phyloP scores from a whole-genome alignment of 2,888 invertebrate genomes.

The Ornithoptera priamus region DNA sequence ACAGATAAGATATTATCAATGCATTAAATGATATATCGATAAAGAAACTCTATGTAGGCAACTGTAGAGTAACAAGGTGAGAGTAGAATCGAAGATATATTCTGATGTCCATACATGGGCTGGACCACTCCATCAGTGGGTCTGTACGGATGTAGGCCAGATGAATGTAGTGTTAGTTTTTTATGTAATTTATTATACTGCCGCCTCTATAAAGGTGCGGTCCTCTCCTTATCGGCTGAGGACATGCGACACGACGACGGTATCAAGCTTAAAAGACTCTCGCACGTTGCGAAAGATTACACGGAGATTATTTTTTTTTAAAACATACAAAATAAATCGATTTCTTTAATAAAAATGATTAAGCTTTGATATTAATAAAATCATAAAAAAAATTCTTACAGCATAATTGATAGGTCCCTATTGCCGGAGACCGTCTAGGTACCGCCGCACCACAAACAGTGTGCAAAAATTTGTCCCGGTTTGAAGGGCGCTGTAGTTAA shows the following conservation, averaged over 20 bases:
- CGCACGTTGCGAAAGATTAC: slow-evolving; percentile 15
- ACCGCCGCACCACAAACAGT: no score
- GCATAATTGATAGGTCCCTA: no score
- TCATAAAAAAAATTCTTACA: no score
- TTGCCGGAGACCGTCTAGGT: no score
- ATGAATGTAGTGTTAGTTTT: slow-evolving; percentile 23
- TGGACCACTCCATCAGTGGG: slow-evolving; percentile 17
- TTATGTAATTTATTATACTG: slow-evolving; percentile 18
- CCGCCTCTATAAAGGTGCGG: slow-evolving; percentile 8
- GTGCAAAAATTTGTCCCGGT: no score
- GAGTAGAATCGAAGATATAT: slow-evolving; percentile 25
- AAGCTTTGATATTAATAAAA: no score
- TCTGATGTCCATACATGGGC: slow-evolving; percentile 19
- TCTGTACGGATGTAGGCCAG: slow-evolving; percentile 27
- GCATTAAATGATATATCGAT: slow-evolving; percentile 11
- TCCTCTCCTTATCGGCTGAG: slow-evolving; percentile 11
- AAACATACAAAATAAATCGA: no score
- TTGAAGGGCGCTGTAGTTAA: no score
- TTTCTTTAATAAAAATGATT: no score
- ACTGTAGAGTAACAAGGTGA: slow-evolving; percentile 20
- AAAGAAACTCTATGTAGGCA: slow-evolving; percentile 7
- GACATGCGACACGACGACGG: slow-evolving; percentile 2
- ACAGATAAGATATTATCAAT: no score
- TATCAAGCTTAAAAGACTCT: slow-evolving; percentile 13
- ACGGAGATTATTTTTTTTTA: not conserved